Percentiles rank a stretch among this genome's conserved stretches.
Conservation (phyloP, 2,888 invertebrate genomes). For the Cerastis rubricosa region DNA sequence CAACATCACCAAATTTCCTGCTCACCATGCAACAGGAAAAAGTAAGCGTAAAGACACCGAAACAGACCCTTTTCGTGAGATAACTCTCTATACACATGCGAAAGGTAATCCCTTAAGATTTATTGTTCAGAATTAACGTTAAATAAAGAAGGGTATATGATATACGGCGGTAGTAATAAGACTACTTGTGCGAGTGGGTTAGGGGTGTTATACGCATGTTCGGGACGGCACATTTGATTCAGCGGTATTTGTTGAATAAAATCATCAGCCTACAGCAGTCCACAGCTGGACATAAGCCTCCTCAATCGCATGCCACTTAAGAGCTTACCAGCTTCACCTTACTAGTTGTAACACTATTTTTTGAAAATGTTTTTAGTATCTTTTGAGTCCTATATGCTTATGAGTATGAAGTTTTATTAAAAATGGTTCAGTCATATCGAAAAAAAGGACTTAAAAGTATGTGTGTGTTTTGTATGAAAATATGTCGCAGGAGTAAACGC, state of each 20-base stretch:
- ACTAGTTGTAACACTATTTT: too few species aligned
- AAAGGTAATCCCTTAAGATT: conserved; percentile 60
- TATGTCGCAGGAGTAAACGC: too few species aligned
- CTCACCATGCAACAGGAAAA: conserved; percentile 18
- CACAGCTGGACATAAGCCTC: too few species aligned
- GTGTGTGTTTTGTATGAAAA: too few species aligned
- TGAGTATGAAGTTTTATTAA: too few species aligned
- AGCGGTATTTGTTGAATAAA: not conserved
- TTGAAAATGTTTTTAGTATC: too few species aligned
- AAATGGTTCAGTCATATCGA: too few species aligned
- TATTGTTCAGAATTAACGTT: conserved; percentile 65
- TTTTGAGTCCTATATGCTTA: too few species aligned
- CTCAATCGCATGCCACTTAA: too few species aligned
- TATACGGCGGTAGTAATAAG: conserved; percentile 48
- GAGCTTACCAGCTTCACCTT: too few species aligned
- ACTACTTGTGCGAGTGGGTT: conserved; percentile 39
- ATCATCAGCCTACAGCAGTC: too few species aligned
- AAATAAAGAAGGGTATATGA: conserved; percentile 59
- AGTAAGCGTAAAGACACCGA: conserved; percentile 33
- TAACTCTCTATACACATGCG: conserved; percentile 54
- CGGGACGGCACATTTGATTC: not conserved
- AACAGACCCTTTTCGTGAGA: conserved; percentile 62
- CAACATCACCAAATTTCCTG: not conserved
- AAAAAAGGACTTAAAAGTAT: too few species aligned
- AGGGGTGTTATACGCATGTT: not conserved